Conservation (phyloP, 2,797 vertebrate genomes). For the Enteromius fasciolatus region DNA sequence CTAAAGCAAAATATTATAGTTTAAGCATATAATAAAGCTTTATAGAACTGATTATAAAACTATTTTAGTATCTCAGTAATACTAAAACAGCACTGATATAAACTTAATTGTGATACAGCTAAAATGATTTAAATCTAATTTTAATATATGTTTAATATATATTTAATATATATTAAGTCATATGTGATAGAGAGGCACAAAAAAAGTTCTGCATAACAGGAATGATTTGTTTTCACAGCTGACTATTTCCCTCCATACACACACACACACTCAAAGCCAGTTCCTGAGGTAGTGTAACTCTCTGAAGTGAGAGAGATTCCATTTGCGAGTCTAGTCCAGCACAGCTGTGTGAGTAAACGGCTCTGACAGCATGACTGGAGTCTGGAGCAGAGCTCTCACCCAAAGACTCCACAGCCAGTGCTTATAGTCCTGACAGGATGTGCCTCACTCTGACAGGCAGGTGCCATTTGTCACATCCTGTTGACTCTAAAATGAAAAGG, state of each 20-base stretch:
- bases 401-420: slow-evolving; percentile 4
- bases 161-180: background rate
- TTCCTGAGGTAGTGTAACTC: slow-evolving; percentile 13
- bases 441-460: slow-evolving; percentile 36
- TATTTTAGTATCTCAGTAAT: background rate
- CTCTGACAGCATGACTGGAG: slow-evolving; percentile 41
- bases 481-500: slow-evolving; percentile 18
- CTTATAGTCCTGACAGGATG: slow-evolving; percentile 25
- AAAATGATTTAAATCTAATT: background rate
- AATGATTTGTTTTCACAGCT: background rate
- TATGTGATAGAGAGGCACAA: background rate
- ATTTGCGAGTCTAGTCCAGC: slow-evolving; percentile 33
- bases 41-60: background rate
- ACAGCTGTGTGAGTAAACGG: slow-evolving; percentile 34
- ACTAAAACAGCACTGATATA: background rate
- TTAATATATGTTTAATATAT: no score
- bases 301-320: slow-evolving; percentile 38
- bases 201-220: background rate
- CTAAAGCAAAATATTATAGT: background rate
- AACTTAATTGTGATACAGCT: background rate
- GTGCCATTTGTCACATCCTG: slow-evolving; percentile 37
- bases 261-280: slow-evolving; percentile 21
- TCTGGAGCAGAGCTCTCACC: slow-evolving; percentile 22
- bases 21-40: background rate
- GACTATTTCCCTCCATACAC: background rate